phyloP scores from a whole-genome alignment of 2,113 vertebrate genomes.

The Rhinolophus ferrumequinum region DNA sequence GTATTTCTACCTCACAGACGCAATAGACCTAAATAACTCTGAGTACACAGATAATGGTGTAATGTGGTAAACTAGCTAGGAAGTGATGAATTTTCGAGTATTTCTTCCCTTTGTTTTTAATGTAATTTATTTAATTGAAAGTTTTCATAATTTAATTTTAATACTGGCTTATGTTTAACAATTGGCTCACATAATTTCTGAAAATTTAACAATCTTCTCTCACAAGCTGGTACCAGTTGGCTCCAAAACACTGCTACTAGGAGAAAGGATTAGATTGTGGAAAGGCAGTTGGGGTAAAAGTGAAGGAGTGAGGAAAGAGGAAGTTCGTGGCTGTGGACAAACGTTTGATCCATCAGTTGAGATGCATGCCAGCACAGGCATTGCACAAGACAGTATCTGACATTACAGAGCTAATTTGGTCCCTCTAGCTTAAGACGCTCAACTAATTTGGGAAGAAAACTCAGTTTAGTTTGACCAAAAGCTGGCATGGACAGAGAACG shows the following conservation, averaged over 20 bases:
- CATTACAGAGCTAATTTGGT: not conserved
- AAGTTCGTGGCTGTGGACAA: not conserved
- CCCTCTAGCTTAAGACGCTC: not conserved
- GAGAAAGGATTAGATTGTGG: not conserved
- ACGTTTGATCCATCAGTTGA: not conserved
- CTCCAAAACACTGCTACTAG: not conserved
- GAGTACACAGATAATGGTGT: not conserved
- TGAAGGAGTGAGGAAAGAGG: not conserved
- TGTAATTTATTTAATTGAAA: not conserved
- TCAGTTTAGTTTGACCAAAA: constrained; percentile 20
- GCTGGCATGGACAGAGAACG: not conserved
- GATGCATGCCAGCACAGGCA: not conserved
- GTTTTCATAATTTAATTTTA: constrained; percentile 33
- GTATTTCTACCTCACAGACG: no score
- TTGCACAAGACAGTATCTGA: not conserved
- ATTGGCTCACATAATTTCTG: constrained; percentile 37
- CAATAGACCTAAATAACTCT: not conserved
- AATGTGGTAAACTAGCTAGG: not conserved
- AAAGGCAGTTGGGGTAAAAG: not conserved
- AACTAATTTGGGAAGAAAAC: not conserved
- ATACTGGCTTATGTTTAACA: not conserved
- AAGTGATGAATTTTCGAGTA: not conserved
- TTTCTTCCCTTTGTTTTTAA: constrained; percentile 36
- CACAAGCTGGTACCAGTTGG: not conserved
- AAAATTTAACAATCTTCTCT: constrained; percentile 19